Conservation (phyloP, 2,113 vertebrate species). For the Campylorhamphus procurvoides region DNA sequence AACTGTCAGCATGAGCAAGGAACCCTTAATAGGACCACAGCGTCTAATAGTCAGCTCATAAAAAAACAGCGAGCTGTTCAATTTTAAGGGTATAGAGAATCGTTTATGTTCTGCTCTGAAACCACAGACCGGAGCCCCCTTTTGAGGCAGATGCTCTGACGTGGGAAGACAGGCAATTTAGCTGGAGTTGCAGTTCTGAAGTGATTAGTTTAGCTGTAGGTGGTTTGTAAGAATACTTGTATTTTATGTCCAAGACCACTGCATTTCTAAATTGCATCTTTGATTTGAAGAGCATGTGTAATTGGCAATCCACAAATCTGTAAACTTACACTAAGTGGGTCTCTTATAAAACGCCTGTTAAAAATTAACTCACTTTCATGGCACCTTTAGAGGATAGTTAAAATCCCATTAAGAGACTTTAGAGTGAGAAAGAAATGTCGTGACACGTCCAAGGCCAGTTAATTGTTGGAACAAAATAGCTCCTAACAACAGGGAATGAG, state of each 20-base stretch:
- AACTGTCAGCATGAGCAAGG: background rate
- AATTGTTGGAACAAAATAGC: background rate
- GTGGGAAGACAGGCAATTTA: background rate
- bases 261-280: background rate
- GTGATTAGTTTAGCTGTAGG: background rate
- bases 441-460: background rate
- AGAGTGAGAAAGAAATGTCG: background rate
- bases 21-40: background rate
- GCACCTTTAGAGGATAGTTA: background rate
- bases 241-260: background rate
- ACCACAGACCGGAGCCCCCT: background rate
- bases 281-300: background rate
- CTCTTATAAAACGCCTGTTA: background rate
- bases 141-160: background rate
- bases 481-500: background rate
- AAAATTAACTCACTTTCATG: conserved; percentile 21
- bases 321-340: background rate
- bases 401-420: conserved; percentile 16
- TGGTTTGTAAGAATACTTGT: background rate
- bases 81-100: background rate
- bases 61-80: background rate
- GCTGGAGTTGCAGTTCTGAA: background rate
- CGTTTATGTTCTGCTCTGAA: background rate
- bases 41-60: background rate
- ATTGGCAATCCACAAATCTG: background rate